Evolutionary conservation across 2,888 invertebrate species (phyloP), one percentile per base, ranked within the genome.

Genomic region (Lissocephala sabroskyi): DNA sequence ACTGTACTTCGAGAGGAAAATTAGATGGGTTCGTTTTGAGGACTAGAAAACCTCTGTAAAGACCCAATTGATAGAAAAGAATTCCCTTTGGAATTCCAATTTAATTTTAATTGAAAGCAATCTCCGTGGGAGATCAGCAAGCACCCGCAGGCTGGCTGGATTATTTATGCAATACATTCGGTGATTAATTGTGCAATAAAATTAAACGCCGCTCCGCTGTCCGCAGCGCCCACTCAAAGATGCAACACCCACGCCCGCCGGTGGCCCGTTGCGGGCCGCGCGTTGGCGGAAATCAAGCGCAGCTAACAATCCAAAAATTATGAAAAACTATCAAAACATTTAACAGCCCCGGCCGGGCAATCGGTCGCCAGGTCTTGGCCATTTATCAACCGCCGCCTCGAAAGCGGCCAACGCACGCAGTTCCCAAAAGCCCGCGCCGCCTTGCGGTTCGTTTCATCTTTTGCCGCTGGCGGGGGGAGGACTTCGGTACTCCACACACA

Each of bases 291-390:
- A 35, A 14, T 35, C 35, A 35, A 35, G 43, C 49, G 16, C 35
- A 35, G 16, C 13, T 35, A 50, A 48, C 19, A 16, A 41, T 42
- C 29, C 46, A 61, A 67, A 74, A 76, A 74, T 63, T 67, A 64
- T 75, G 76, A 64, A 75, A 65, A 66, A 77, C 79, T 66, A 77
- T 77, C 79, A 75, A 75, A 75, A 75, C 73, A 75, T 79, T 79
- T 79, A 75, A 67, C 74, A 67, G 67, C 56, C 55, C 48, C 49
- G 54, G 49, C 51, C 49, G 42, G 46, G 45, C 41, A 48, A 68
- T 62, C 56, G 59, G 77, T 59, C 36, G 30, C 39, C 11, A 23
- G 17, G 23, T 16, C 16, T 6, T 56, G 60, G 57, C 65, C 67
- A 75, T 79, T 75, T 79, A 77, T 79, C 79, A 75, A 68, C 57